Evolutionary conservation across 2,888 invertebrate species (phyloP).

Genomic region (Oxycera nigricornis): DNA sequence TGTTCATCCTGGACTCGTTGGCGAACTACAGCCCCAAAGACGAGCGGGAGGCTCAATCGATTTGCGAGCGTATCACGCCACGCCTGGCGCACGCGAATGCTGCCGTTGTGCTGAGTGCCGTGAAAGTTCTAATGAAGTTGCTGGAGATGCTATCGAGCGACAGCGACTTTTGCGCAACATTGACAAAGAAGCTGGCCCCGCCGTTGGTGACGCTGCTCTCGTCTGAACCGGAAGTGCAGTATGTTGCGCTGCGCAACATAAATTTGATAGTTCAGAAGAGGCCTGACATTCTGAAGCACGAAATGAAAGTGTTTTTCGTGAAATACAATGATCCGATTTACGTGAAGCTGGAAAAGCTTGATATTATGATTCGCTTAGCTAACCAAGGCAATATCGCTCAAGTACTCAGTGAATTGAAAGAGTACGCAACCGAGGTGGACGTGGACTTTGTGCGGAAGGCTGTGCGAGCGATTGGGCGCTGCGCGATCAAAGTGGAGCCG

Average conservation of each 20-base stretch:
- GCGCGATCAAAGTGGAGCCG: constrained; percentile 97
- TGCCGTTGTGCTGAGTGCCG: constrained; percentile 97
- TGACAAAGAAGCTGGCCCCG: constrained; percentile 98
- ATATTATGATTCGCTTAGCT: constrained; percentile 98
- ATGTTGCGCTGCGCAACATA: constrained; percentile 97
- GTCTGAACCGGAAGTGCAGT: constrained; percentile 99
- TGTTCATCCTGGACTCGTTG: constrained; percentile 96
- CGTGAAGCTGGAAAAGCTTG: constrained; percentile 97
- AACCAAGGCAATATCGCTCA: constrained; percentile 98
- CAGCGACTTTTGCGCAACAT: constrained; percentile 89
- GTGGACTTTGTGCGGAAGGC: constrained; percentile 99
- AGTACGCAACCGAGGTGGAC: constrained; percentile 98
- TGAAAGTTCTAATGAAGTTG: constrained; percentile 97
- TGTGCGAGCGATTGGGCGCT: constrained; percentile 96
- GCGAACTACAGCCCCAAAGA: constrained; percentile 97
- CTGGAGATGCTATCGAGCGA: constrained; percentile 96
- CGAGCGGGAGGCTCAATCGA: constrained; percentile 97
- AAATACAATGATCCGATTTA: constrained; percentile 99
- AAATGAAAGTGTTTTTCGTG: constrained; percentile 99
- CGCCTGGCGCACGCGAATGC: constrained; percentile 98
- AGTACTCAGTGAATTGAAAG: constrained; percentile 96
- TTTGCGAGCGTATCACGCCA: constrained; percentile 97
- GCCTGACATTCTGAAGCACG: constrained; percentile 97
- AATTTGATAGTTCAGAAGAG: constrained; percentile 99
- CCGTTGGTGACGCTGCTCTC: constrained; percentile 96